Conservation (phyloP, 2,113 vertebrate species). For the Ellobius talpinus region DNA sequence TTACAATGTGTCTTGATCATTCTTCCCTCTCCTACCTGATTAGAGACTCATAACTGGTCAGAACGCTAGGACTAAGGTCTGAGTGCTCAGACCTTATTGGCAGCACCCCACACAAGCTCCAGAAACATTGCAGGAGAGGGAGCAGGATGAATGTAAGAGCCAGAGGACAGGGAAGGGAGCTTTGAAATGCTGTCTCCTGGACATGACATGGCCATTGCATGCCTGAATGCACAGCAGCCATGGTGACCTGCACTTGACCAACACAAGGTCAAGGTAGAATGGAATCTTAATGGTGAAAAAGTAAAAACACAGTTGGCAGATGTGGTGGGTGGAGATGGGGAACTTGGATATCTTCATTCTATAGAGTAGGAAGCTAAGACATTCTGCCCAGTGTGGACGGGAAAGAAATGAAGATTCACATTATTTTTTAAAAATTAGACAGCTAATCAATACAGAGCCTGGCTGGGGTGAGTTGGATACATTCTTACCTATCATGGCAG, state of each 20-base stretch:
- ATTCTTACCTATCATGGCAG: constrained; percentile 42
- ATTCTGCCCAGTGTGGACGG: not conserved
- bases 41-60: not conserved
- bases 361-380: not conserved
- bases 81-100: not conserved
- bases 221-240: no score
- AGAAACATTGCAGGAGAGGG: no score
- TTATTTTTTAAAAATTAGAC: constrained; percentile 63
- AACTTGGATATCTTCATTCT: not conserved
- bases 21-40: not conserved
- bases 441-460: constrained; percentile 45
- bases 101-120: not conserved
- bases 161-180: not conserved
- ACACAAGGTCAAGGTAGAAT: not conserved
- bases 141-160: not conserved
- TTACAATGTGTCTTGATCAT: no score
- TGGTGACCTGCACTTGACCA: not conserved
- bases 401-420: constrained; percentile 10
- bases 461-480: constrained; percentile 9
- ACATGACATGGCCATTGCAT: no score
- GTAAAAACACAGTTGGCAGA: not conserved
- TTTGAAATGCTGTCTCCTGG: no score
- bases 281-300: not conserved
- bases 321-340: not conserved
- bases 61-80: not conserved